phyloP scores from a whole-genome alignment of 2,797 vertebrate genomes.

The Sebastes reedi region DNA sequence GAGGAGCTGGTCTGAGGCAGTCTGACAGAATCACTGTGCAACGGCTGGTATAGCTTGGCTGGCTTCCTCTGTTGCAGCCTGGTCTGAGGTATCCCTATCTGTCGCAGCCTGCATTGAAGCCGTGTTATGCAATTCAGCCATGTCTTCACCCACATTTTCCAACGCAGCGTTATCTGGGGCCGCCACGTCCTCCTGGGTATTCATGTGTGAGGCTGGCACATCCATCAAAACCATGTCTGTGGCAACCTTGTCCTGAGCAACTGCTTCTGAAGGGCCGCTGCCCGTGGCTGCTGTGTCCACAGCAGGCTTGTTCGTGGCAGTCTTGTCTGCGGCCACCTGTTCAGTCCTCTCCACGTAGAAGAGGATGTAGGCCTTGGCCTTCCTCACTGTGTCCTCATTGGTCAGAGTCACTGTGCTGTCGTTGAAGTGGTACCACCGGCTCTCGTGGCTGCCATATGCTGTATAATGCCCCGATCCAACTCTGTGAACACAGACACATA shows the following conservation, averaged over 20 bases:
- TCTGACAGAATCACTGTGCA: slow-evolving; percentile 62
- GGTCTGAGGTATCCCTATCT: slow-evolving; percentile 54
- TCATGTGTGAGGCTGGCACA: slow-evolving; percentile 10
- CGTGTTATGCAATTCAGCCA: background rate
- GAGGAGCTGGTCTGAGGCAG: slow-evolving; percentile 56
- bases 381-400: slow-evolving; percentile 92
- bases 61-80: slow-evolving; percentile 45
- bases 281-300: background rate
- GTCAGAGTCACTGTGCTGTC: slow-evolving; percentile 97
- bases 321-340: slow-evolving; percentile 73
- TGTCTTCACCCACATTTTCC: slow-evolving; percentile 20
- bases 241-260: slow-evolving; percentile 19
- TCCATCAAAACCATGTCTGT: slow-evolving; percentile 20
- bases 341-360: slow-evolving; percentile 93
- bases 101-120: slow-evolving; percentile 17
- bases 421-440: slow-evolving; percentile 98
- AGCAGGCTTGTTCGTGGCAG: slow-evolving; percentile 10
- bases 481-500: slow-evolving; percentile 74
- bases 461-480: slow-evolving; percentile 99
- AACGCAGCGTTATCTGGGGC: background rate
- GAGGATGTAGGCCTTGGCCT: slow-evolving; percentile 98
- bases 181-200: slow-evolving; percentile 15
- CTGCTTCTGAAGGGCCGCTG: slow-evolving; percentile 18
- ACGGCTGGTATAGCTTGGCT: slow-evolving; percentile 81
- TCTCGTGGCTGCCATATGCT: slow-evolving; percentile 92